Conservation (phyloP, 2,888 invertebrate genomes). For the Zelleria hepariella region DNA sequence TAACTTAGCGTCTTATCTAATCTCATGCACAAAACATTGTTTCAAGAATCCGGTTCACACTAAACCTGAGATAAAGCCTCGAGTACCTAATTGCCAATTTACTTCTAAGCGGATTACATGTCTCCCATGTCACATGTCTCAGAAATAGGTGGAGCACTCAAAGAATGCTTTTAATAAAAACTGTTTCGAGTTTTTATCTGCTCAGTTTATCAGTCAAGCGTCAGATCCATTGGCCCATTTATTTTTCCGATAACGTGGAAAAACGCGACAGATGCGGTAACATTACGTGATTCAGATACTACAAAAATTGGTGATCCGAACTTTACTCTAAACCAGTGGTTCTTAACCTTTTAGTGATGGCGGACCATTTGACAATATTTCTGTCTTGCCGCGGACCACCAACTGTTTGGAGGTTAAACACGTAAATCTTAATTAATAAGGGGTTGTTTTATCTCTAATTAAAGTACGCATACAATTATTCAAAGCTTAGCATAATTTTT, state of each 20-base stretch:
- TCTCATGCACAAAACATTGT: not conserved
- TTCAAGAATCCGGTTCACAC: not conserved
- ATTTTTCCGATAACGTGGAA: not conserved
- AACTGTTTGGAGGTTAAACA: too few species aligned
- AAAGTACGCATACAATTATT: too few species aligned
- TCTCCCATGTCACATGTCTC: too few species aligned
- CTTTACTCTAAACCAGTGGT: not conserved
- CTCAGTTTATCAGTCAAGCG: not conserved
- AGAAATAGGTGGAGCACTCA: not conserved
- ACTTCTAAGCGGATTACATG: not conserved
- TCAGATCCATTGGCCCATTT: not conserved
- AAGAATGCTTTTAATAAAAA: not conserved
- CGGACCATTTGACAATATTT: too few species aligned
- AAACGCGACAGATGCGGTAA: not conserved
- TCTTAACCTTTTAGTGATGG: too few species aligned
- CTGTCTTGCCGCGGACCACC: too few species aligned
- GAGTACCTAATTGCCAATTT: not conserved
- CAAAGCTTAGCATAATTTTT: too few species aligned
- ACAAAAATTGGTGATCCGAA: not conserved
- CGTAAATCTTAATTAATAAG: too few species aligned
- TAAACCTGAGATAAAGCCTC: not conserved
- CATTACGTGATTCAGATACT: not conserved
- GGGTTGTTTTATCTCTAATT: too few species aligned
- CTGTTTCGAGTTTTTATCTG: not conserved
- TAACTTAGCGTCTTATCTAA: not conserved